Conservation (phyloP, 2,797 vertebrate genomes). For the Emydoidea blandingii region DNA sequence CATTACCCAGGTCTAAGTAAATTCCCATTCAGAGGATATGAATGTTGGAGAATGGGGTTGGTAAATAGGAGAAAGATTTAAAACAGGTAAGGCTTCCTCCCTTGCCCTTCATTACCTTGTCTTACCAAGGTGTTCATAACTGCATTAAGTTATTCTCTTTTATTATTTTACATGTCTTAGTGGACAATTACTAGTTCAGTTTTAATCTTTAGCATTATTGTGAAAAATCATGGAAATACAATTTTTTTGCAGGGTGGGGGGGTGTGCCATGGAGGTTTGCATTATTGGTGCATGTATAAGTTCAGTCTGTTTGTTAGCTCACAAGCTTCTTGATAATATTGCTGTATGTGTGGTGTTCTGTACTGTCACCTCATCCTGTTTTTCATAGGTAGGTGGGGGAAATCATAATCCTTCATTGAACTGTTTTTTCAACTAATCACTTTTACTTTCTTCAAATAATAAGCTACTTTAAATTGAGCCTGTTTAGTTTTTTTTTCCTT, state of each 20-base stretch:
- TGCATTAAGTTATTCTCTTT: slow-evolving; percentile 30
- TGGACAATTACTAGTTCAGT: slow-evolving; percentile 33
- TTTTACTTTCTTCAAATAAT: slow-evolving; percentile 30
- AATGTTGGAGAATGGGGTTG: slow-evolving; percentile 46
- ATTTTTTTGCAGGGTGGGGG: not conserved
- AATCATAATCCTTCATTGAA: not conserved
- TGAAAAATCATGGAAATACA: slow-evolving; percentile 27
- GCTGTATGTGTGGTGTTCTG: not conserved
- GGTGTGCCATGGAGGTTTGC: not conserved
- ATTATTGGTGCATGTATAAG: not conserved
- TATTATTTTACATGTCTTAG: slow-evolving; percentile 30
- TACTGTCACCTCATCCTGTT: not conserved
- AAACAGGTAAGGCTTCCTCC: slow-evolving; percentile 40
- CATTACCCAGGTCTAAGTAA: not conserved
- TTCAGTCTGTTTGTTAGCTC: slow-evolving; percentile 38
- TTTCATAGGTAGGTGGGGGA: slow-evolving; percentile 7
- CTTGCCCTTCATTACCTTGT: not conserved
- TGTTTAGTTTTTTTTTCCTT: not conserved
- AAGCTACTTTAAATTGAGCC: not conserved
- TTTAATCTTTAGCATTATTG: slow-evolving; percentile 48
- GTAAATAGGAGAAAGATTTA: slow-evolving; percentile 39
- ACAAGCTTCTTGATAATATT: slow-evolving; percentile 23
- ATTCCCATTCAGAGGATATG: accelerated
- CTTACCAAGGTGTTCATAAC: slow-evolving; percentile 27
- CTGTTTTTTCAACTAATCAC: slow-evolving; percentile 28